Evolutionary conservation across 2,113 vertebrate genomes (phyloP).

Genomic region (Forbesichthys papilliferus): DNA sequence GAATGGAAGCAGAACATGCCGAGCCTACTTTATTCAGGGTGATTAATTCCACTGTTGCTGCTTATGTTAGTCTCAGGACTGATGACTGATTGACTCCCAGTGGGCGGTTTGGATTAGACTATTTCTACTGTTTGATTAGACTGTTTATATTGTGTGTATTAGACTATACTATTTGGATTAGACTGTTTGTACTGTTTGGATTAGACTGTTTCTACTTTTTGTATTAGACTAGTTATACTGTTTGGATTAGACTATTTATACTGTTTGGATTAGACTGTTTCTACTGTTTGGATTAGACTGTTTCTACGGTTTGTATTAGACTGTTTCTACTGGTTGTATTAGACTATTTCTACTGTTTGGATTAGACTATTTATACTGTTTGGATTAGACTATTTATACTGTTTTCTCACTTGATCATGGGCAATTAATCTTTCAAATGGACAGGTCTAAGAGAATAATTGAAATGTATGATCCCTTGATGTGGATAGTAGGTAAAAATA

Average conservation of each 20-base stretch:
- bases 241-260: too few relatives aligned
- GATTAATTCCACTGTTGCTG: slow-evolving; percentile 54
- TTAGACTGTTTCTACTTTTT: slow-evolving; percentile 19
- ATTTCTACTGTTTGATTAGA: slow-evolving; percentile 53
- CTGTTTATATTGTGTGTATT: too few relatives aligned
- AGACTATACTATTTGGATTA: slow-evolving; percentile 22
- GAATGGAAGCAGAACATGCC: slow-evolving; percentile 51
- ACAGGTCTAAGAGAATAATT: background rate
- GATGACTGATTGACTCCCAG: slow-evolving; percentile 42
- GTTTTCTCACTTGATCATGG: slow-evolving; percentile 33
- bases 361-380: slow-evolving; percentile 8
- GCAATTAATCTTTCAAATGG: slow-evolving; percentile 13
- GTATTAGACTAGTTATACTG: slow-evolving; percentile 19
- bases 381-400: slow-evolving; percentile 34
- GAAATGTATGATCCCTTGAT: background rate
- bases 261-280: too few relatives aligned
- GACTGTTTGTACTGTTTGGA: slow-evolving; percentile 32
- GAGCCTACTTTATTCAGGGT: slow-evolving; percentile 51
- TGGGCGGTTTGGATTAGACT: slow-evolving; percentile 44
- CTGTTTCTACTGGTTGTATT: slow-evolving; percentile 6
- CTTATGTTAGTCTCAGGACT: slow-evolving; percentile 23
- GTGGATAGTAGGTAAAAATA: background rate
- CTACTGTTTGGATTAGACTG: slow-evolving; percentile 21
- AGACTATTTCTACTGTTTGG: slow-evolving; percentile 15
- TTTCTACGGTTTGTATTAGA: slow-evolving; percentile 18